Conservation (phyloP, 2,888 invertebrate genomes). For the Tanaodytes sp. region DNA sequence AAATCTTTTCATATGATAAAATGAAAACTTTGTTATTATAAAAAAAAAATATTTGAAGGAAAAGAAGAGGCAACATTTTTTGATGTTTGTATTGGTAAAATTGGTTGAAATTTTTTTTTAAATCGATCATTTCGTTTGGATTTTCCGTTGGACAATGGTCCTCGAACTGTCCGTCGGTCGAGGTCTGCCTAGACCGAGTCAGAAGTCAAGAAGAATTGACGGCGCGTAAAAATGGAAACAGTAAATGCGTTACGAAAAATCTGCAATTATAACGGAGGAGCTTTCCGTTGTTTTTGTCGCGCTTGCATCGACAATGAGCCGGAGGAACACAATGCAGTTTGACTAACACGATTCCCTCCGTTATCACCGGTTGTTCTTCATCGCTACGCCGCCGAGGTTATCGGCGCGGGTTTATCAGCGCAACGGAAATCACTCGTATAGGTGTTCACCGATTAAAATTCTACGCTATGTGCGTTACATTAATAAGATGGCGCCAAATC, state of each 20-base stretch:
- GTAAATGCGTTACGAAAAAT: constrained; percentile 34
- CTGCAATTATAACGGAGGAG: constrained; percentile 47
- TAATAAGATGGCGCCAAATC: neutral
- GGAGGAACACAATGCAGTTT: constrained; percentile 45
- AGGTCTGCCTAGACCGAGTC: constrained; percentile 49
- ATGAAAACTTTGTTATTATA: no score
- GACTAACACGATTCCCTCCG: constrained; percentile 35
- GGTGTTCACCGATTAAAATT: constrained; percentile 36
- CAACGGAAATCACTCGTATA: constrained; percentile 41
- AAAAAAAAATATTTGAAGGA: no score
- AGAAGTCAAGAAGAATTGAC: constrained; percentile 43
- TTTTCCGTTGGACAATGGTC: constrained; percentile 43
- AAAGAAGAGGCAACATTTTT: no score
- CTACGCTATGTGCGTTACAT: constrained; percentile 14
- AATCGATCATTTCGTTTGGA: neutral
- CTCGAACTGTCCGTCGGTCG: constrained; percentile 49
- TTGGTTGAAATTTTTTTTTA: no score
- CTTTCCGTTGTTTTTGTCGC: constrained; percentile 55
- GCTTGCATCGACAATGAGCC: constrained; percentile 38
- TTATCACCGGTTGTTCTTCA: constrained; percentile 50
- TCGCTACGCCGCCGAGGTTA: constrained; percentile 41
- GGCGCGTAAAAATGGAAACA: constrained; percentile 31
- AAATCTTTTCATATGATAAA: no score
- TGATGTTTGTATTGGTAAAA: no score
- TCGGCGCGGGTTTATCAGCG: constrained; percentile 34